phyloP scores from a whole-genome alignment of 2,888 invertebrate species.

The Eristalis tenax region DNA sequence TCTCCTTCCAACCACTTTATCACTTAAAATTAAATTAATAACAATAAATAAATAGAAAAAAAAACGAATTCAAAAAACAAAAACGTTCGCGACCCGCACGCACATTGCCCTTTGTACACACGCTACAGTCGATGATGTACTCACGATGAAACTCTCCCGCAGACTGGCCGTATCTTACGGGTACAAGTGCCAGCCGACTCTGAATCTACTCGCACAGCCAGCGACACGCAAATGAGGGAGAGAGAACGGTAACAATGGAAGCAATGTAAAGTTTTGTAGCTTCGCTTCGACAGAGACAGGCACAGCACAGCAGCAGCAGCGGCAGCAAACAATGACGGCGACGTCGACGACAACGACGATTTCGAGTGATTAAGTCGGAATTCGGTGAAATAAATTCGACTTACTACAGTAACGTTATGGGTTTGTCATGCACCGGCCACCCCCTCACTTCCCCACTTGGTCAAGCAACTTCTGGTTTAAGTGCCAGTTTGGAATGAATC shows the following conservation, averaged over 20 bases:
- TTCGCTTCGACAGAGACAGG: background rate
- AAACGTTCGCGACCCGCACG: constrained; percentile 48
- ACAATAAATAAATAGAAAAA: constrained; percentile 53
- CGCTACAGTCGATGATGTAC: constrained; percentile 26
- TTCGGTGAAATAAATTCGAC: constrained; percentile 56
- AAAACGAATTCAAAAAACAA: background rate
- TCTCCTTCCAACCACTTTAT: constrained; percentile 51
- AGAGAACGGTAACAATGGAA: constrained; percentile 4
- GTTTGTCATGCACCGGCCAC: constrained; percentile 27
- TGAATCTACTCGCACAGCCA: background rate
- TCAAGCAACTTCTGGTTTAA: constrained; percentile 26
- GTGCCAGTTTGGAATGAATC: constrained; percentile 57
- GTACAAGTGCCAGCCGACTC: constrained; percentile 20
- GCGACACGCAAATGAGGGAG: constrained; percentile 9
- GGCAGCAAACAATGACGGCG: background rate
- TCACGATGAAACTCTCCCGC: constrained; percentile 55
- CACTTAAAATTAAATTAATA: constrained; percentile 69
- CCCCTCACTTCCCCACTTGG: background rate
- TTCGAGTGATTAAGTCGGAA: constrained; percentile 62
- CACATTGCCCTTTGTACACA: constrained; percentile 53
- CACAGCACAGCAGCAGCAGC: background rate
- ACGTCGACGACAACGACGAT: background rate
- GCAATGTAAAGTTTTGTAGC: constrained; percentile 22
- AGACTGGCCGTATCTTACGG: constrained; percentile 53
- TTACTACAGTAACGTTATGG: constrained; percentile 36